Evolutionary conservation across 2,113 vertebrate species (phyloP), one percentile per base, ranked within the genome.

Genomic region (Pomatorhinus ruficollis): DNA sequence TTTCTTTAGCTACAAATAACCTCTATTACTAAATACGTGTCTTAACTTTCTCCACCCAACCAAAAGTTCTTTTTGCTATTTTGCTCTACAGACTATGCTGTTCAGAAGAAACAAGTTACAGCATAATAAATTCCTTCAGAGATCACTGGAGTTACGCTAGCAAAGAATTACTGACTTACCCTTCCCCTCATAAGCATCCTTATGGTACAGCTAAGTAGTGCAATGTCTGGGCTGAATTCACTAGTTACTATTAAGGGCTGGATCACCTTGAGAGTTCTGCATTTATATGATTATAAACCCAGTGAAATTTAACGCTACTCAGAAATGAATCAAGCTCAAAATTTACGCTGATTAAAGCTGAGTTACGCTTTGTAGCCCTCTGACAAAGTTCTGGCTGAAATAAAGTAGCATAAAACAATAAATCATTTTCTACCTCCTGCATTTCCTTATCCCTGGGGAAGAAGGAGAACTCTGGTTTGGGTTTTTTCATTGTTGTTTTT

Each of bases 181-280:
- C 85, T 88, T 96, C 75, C 82, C 52, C 76, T 93, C 86, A 92
- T 90, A 92, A 94, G 20, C 76, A 81, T 81, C 68, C 84, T 96
- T 81, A 88, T 90, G 79, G 85, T 63, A 90, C 47, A 88, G 85
- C 86, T 97, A 91, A 78, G 85, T 86, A 71, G 86, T 88, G 79
- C 60, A 70, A 33, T n/a, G 39, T 57, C 37, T 71, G 72, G 93
- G 68, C 76, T 76, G 83, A 88, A 83, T 88, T 88, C 78, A n/a
- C 75, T 35, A n/a, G 83, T 89, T 78, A 92, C 86, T 95, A 56
- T 81, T 95, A 95, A 92, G 60, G 83, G 81, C 83, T 75, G 70
- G 86, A 95, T 96, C 94, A 97, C 95, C 94, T 91, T 95, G 90
- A 96, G 72, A 88, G 14, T 63, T 83, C 75, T 92, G 63, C 85